Base-by-base conservation (phyloP, 2,113 vertebrate genomes). In the Mionectes macconnelli region DNA sequence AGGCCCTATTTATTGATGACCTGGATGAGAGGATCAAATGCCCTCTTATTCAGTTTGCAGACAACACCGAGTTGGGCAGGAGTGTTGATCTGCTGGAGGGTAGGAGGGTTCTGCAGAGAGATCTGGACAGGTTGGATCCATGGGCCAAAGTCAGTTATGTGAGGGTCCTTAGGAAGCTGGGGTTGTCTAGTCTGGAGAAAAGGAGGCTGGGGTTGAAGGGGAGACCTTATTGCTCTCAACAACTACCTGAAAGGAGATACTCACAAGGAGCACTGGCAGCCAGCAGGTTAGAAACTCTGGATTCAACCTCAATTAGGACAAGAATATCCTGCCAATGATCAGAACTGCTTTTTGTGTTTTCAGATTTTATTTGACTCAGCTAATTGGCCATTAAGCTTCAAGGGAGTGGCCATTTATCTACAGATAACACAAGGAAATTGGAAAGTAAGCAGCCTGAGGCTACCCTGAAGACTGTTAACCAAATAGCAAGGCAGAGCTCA, bases 331-430 rank as follows among this genome's bases (percentile, higher is more conserved):
- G 50, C 69, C 92, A 89, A 47, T 27, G 49, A 95, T 77, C 50
- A 97, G 69, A 94, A 88, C 40, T 23, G 59, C 35, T 86, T 83
- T 67, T 76, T 84, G 47, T 70, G 49, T 91, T 91, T 93, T 89
- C 93, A 86, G 74, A 93, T 96, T 89, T 87, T 78, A 85, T 87
- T 93, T 96, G 93, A 91, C 92, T 91, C 87, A 70, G 82, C 90
- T 97, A 96, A 96, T 72, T 84, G 80, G 79, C 87, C 93, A 93
- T 91, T 91, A 95, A 88, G 87, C 53, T 89, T 86, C 87, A 90
- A 79, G 37, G 69, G 69, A 87, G 79, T 70, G 52, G 93, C 91
- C 81, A 93, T 93, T 87, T 88, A 93, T 93, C 87, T 88, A 83
- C 47, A 90, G 87, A 93, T 92, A 95, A 95, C 70, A 56, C 42